Base-by-base conservation (phyloP, 1,140 invertebrate species). In the Pinna nobilis region DNA sequence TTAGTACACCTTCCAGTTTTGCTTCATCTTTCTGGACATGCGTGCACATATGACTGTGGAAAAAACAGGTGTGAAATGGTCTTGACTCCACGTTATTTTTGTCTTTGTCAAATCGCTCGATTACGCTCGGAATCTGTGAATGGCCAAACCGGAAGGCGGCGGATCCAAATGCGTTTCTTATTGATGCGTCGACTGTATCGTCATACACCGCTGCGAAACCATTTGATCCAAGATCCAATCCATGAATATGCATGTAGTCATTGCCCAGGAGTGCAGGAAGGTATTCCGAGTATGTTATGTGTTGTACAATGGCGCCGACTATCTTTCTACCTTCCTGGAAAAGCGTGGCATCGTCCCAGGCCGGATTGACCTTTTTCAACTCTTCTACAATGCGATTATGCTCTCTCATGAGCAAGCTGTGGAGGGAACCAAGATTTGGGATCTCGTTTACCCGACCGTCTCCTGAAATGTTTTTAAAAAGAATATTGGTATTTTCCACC, bases 341-440 rank as follows among this genome's bases (percentile, higher is more conserved):
- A 0, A 98, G 85, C 0, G 93, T 97, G 89, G 98, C 97, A 83
- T 98, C 97, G 83, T 97, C 95, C 97, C 97, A 98, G 72, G 95
- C 93, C 0, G 41, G 39, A 32, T 47, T 44, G 3, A 28, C 11
- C 3, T 18, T 9, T 7, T 47, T 30, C 41, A 65, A 44, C 30
- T 30, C 50, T 65, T 32, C 33, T 30, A 30, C 41, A 13, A 65
- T 47, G 15, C 61, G 13, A 44, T 65, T 65, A 30, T 65, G 61
- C 50, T 65, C 61, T 15, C 44, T 23, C 11, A 65, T 28, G n/a
- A 39, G 50, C 7, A 65, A 13, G 23, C 39, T 65, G 44, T 65
- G 61, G 3, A 44, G 61, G 28, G 28, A 11, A 32, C 13, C 41
- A 5, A 65, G 44, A 0, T 39, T 47, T 15, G 61, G 37, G n/a